These are phyloP conservation scores for Micromys minutus DNA, from an alignment of 2,113 vertebrate species.

Conservation along the genomic window DNA sequence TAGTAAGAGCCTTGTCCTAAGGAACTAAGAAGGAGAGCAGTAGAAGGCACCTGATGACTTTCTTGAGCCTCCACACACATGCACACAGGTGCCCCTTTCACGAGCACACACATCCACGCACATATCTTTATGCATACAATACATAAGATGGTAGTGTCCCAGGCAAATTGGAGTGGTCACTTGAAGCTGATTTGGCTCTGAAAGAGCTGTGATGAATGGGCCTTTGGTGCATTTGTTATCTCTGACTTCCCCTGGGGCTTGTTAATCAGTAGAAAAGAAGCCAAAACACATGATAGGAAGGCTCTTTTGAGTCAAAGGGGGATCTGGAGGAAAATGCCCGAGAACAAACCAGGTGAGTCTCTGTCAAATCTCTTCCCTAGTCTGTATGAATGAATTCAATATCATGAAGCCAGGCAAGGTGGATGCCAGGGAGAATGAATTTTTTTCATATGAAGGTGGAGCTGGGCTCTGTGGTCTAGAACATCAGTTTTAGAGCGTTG, in stretches of 20 bases:
- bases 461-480: neutral
- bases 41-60: neutral
- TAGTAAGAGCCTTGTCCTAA: neutral
- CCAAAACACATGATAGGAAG: neutral
- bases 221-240: conserved; percentile 75
- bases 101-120: neutral
- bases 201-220: conserved; percentile 80
- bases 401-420: neutral
- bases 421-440: neutral
- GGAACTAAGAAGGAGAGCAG: neutral
- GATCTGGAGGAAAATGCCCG: neutral
- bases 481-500: neutral
- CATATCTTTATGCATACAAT: neutral
- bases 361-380: neutral
- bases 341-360: neutral
- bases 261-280: conserved; percentile 51
- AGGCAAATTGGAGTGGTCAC: neutral
- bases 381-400: neutral
- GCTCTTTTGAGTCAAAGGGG: neutral
- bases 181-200: conserved; percentile 77
- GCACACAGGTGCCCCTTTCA: neutral
- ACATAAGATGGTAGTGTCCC: neutral
- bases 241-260: conserved; percentile 66
- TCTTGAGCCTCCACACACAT: neutral
- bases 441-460: accelerated